Base-by-base conservation (phyloP, 1,140 invertebrate genomes). In the Rhizoglyphus robini region DNA sequence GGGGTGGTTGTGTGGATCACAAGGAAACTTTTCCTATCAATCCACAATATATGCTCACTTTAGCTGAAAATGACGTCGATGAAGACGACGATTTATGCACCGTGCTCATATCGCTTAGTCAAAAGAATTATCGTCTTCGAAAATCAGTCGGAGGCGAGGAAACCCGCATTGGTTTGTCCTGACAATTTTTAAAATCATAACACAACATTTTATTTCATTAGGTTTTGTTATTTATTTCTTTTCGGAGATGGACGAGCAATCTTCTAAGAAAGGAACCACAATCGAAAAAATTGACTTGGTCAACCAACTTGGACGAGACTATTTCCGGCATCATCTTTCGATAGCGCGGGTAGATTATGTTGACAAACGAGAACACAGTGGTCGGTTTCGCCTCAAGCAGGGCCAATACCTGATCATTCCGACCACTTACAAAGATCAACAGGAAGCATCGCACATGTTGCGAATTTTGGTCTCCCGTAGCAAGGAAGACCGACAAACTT, bases 1-100 rank as follows among this genome's bases (percentile, higher is more conserved):
- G 94, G 47, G 96, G 96, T 25, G 96, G 96, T 18, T 99, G 95
- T 75, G 82, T 95, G 71, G 98, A 98, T 76, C 92, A 86, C 76
- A 77, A 97, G 68, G 68, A 95, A 46, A 90, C 92, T 0, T 99
- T 98, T 78, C 88, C 85, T 78, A 85, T 86, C 68, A 99, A 99
- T 79, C 95, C 95, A 0, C 95, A 98, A 74, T 98, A 94, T 75
- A 83, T 85, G 18, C 85, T 99, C 8, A 46, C 59, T 5, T 11
- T 41, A 18, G 5, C 59, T 5, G 25, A 61, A 27, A n/a, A 32
- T 11, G 59, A 61, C 25, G 59, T 41, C 8, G 59, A 61, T 18
- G 25, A 49, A 8, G 59, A 61, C 8, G 59, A 61, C 8, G 36
- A 46, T 13, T 13, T 41, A n/a, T n/a, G 27, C 23, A 41, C 25